Evolutionary conservation across 2,888 invertebrate genomes (phyloP).

Genomic region (Ephialtes manifestator): DNA sequence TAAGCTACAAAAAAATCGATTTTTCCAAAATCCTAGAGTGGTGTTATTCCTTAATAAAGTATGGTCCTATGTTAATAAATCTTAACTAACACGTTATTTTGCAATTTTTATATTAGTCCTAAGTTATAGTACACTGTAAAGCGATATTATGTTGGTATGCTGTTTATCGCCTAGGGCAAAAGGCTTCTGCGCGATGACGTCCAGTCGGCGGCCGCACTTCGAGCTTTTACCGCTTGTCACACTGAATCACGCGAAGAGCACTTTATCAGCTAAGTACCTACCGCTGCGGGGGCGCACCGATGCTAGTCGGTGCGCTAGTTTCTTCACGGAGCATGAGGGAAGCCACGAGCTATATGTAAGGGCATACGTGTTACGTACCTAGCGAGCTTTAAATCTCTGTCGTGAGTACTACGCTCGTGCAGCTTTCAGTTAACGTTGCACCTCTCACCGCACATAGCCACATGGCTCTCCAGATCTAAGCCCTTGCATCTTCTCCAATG

Average conservation of each 20-base stretch:
- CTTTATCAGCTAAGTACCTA: constrained; percentile 73
- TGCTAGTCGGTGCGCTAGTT: constrained; percentile 8
- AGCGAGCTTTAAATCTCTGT: constrained; percentile 61
- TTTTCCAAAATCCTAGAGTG: too few species aligned
- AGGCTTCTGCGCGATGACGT: constrained; percentile 33
- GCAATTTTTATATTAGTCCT: too few species aligned
- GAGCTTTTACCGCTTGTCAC: constrained; percentile 72
- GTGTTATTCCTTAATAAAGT: too few species aligned
- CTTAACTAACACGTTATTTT: too few species aligned
- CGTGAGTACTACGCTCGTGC: constrained; percentile 42
- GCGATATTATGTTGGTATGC: background rate
- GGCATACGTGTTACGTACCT: constrained; percentile 52
- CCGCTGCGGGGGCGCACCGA: constrained; percentile 20
- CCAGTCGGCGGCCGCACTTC: constrained; percentile 38
- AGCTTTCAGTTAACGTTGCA: constrained; percentile 36
- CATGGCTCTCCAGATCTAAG: background rate
- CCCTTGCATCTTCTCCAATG: constrained; percentile 5
- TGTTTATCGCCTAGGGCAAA: background rate
- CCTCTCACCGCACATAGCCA: background rate
- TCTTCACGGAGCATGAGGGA: background rate
- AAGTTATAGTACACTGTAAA: background rate
- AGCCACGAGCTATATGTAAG: constrained; percentile 4
- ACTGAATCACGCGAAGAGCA: constrained; percentile 72
- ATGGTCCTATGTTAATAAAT: too few species aligned
- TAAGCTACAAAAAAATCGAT: too few species aligned